Base-by-base conservation (phyloP, 2,888 invertebrate genomes). In the Carcina quercana region DNA sequence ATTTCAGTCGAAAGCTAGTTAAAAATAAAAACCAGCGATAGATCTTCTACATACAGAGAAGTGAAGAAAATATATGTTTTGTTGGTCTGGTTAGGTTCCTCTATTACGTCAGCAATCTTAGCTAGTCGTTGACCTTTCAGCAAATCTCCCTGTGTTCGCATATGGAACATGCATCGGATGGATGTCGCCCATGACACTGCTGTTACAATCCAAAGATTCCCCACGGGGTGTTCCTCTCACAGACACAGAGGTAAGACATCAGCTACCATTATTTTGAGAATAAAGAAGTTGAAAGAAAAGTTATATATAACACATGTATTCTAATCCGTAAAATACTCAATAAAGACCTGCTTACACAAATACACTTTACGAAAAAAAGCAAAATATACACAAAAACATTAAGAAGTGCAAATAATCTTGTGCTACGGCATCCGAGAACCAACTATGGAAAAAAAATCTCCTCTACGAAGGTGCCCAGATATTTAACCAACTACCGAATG, bases 111-210 rank as follows among this genome's bases (percentile, higher is more conserved):
- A 5, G 17, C 17, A 5, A 17, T 17, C 5, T 17, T 7, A 17
- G 17, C 17, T 17, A 17, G 5, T 5, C n/a, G 4, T 24, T 24
- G 12, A 6, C 2, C 12, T 5, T 24, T 0, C 65, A 86, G 86
- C 82, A 35, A 85, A 85, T 34, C 34, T 86, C 4, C 78, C 85
- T 3, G 73, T 80, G n/a, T 75, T 86, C 37, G 74, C 73, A 0
- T 78, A 85, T 27, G 86, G 86, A 0, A 63, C 72, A 2, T 59
- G 71, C 25, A 66, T 83, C 5, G 86, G 86, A n/a, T 87, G 86
- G 85, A 75, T 86, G 51, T 86, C 87, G 0, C 85, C 86, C 0
- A 85, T 85, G 65, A 64, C 82, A 0, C 59, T 84, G 0, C 54
- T 84, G 17, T 59, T 87, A 19, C 74, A 84, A 35, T 80, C 85